Conservation (phyloP, 1,140 invertebrate species). For the Aphelinus atriplicis region DNA sequence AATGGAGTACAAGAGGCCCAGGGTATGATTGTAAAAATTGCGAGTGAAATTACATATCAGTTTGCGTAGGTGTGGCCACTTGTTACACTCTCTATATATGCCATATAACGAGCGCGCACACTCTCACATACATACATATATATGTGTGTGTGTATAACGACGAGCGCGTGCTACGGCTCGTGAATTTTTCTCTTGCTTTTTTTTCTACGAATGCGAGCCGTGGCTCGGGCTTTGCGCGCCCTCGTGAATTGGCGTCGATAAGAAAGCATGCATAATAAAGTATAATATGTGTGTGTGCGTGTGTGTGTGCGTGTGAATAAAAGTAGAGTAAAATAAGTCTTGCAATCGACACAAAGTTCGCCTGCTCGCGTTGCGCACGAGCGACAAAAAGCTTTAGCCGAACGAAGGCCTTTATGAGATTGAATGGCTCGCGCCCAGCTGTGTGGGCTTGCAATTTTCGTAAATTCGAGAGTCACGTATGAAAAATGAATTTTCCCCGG, state of each 20-base stretch:
- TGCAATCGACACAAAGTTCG: neutral
- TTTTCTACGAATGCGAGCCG: neutral
- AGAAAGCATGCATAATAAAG: neutral
- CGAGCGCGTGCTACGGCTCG: neutral
- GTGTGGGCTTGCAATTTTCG: neutral
- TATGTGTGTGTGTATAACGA: neutral
- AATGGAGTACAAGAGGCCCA: neutral
- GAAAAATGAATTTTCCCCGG: neutral
- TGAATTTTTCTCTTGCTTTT: neutral
- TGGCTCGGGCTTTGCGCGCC: too few relatives aligned
- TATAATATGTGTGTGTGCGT: neutral
- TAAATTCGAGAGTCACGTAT: constrained; percentile 25
- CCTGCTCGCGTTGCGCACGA: neutral
- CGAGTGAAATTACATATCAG: constrained; percentile 15
- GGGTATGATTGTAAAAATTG: constrained; percentile 25
- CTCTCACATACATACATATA: too few relatives aligned
- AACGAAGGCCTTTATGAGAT: neutral
- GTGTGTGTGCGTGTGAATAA: too few relatives aligned
- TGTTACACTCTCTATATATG: neutral
- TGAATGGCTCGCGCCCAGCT: neutral
- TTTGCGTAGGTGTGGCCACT: constrained; percentile 22
- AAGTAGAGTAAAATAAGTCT: neutral
- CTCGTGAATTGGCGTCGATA: constrained; percentile 8
- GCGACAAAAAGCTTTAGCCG: neutral
- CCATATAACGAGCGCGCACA: neutral